Conservation (phyloP, 2,113 vertebrate species). For the Perccottus glenii region DNA sequence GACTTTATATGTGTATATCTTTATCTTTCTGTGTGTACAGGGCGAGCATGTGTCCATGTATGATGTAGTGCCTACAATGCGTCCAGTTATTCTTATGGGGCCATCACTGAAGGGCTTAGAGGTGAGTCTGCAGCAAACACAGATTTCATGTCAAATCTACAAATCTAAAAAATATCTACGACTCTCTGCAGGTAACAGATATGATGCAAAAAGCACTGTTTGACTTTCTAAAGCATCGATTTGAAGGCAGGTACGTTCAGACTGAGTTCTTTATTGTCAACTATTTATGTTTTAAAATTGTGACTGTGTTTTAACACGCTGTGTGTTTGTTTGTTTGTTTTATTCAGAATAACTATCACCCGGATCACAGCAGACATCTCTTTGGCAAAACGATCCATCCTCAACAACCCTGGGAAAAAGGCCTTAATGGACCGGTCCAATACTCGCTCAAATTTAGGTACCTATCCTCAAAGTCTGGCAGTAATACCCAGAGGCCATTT, state of each 20-base stretch:
- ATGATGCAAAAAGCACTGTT: slow-evolving; percentile 99
- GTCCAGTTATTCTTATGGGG: slow-evolving; percentile 97
- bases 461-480: slow-evolving; percentile 39
- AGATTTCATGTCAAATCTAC: neutral
- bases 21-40: slow-evolving; percentile 68
- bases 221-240: slow-evolving; percentile 99
- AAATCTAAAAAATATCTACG: neutral
- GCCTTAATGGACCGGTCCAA: slow-evolving; percentile 96
- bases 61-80: slow-evolving; percentile 98
- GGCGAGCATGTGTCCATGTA: slow-evolving; percentile 95
- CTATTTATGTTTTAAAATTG: neutral
- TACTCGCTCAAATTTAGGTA: slow-evolving; percentile 94
- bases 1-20: neutral
- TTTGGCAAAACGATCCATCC: slow-evolving; percentile 95
- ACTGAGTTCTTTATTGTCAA: slow-evolving; percentile 6
- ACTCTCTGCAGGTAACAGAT: slow-evolving; percentile 88
- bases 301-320: neutral
- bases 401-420: slow-evolving; percentile 98
- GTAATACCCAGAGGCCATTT: neutral
- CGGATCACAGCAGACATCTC: slow-evolving; percentile 98
- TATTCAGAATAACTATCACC: slow-evolving; percentile 93
- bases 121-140: slow-evolving; percentile 73
- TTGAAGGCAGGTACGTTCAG: slow-evolving; percentile 95
- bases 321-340: neutral
- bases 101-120: slow-evolving; percentile 98